These are phyloP conservation scores for Heliconius nattereri DNA, from an alignment of 1,140 invertebrate genomes.

Conservation along the genomic window DNA sequence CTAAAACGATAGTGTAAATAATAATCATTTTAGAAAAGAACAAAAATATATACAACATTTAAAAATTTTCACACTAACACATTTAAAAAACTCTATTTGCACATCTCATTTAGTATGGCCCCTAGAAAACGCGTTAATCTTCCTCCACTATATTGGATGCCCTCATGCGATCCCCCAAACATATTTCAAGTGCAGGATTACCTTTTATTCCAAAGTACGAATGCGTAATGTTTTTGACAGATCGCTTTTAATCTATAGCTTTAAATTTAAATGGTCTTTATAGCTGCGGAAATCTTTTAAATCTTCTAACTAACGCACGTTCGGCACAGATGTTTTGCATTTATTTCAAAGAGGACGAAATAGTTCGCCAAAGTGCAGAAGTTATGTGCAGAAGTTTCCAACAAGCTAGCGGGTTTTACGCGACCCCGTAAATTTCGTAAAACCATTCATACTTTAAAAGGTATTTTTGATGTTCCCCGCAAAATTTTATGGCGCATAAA, in stretches of 20 bases:
- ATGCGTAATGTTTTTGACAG: slow-evolving; percentile 74
- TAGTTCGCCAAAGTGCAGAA: slow-evolving; percentile 28
- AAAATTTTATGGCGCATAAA: slow-evolving; percentile 2
- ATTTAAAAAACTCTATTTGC: slow-evolving; percentile 15
- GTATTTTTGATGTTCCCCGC: slow-evolving; percentile 7
- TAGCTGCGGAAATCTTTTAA: slow-evolving; percentile 60
- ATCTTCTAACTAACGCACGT: slow-evolving; percentile 50
- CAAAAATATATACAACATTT: not conserved
- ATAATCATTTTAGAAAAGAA: not conserved
- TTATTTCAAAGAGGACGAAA: slow-evolving; percentile 35
- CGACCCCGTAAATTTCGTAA: slow-evolving; percentile 8
- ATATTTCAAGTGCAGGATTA: slow-evolving; percentile 78
- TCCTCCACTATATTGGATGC: slow-evolving; percentile 57
- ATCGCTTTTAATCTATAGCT: slow-evolving; percentile 63
- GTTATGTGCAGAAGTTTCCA: slow-evolving; percentile 18
- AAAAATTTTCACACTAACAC: not conserved
- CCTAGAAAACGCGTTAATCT: slow-evolving; percentile 58
- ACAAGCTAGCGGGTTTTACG: slow-evolving; percentile 1
- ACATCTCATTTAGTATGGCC: slow-evolving; percentile 37
- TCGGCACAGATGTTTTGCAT: slow-evolving; percentile 54
- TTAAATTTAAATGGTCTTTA: slow-evolving; percentile 68
- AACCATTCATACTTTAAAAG: slow-evolving; percentile 7
- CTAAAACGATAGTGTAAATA: not conserved
- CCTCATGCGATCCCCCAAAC: slow-evolving; percentile 51
- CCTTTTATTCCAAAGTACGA: slow-evolving; percentile 62